Conservation (phyloP, 2,888 invertebrate genomes). For the Acanthosepion pharaonis region DNA sequence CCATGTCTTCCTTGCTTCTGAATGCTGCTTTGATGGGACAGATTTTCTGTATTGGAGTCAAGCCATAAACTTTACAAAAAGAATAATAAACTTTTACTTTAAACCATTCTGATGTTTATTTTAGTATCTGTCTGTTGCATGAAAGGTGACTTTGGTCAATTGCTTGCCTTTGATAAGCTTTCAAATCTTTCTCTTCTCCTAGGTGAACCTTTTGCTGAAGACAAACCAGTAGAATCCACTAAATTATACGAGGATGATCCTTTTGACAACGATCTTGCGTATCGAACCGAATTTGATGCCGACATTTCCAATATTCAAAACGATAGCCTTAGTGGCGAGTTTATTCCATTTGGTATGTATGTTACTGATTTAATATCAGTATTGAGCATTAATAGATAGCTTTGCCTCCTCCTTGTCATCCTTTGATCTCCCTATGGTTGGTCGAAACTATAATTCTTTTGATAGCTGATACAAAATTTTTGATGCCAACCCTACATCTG, state of each 20-base stretch:
- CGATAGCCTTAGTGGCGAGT: not conserved
- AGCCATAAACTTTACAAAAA: no score
- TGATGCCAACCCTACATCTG: no score
- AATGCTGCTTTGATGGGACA: no score
- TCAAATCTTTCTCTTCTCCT: not conserved
- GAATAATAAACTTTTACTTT: no score
- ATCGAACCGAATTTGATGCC: conserved; percentile 25
- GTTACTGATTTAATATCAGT: no score
- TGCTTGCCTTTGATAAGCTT: not conserved
- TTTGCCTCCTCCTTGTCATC: not conserved
- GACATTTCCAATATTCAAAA: not conserved
- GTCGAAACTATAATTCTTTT: no score
- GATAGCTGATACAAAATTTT: no score
- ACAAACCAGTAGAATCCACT: not conserved
- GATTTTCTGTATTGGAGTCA: no score
- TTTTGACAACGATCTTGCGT: not conserved
- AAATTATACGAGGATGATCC: not conserved
- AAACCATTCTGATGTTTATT: not conserved
- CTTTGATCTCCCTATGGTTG: not conserved
- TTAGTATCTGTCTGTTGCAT: not conserved
- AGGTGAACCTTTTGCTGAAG: not conserved
- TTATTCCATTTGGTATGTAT: not conserved
- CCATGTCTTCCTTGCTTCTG: no score
- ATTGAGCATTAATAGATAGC: no score
- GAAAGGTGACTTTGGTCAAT: no score